Base-by-base conservation (phyloP, 92 coral and sea anemone species). In the Epizoanthus stellaris region DNA sequence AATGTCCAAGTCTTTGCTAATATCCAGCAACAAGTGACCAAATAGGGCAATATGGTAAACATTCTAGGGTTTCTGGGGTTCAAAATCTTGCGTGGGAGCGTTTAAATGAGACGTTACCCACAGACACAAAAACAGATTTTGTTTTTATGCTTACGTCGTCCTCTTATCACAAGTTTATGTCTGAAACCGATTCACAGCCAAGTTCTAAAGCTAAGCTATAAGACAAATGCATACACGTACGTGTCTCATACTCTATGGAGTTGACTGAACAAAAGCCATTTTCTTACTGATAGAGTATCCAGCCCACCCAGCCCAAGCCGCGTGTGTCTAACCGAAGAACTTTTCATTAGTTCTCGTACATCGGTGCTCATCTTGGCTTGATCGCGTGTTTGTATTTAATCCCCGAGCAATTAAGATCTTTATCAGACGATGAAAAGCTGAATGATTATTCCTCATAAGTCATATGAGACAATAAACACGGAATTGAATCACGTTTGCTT, bases 381-480 rank as follows among this genome's bases (percentile, higher is more conserved):
- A 77, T 77, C 69, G 82, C 82, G 82, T 77, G 82, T 20, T 77
- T 36, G 19, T 10, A 47, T 57, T 49, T 40, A 43, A 13, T 72
- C 47, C 66, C 52, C 15, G 34, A 62, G 66, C 82, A 77, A 77
- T 77, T 77, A 77, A 77, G 70, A 77, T 77, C 52, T 77, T 77
- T 60, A 77, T 77, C 70, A 60, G 70, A 77, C 40, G 82, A 77
- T 77, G 69, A 77, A 77, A 77, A 77, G 16, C 70, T 61, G 21
- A 69, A 38, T 61, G 82, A 9, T 77, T 65, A 77, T 61, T 38
- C 57, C 70, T 59, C 77, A 49, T 34, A 72, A 17, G 59, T 59
- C 77, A 49, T 34, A 72, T 47, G 59, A 72, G 77, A 72, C 77
- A 61, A 62, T 59, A 77, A 62, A 77, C 82, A 77, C 42, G 13